These are phyloP conservation scores for Cosmia trapezina DNA, from an alignment of 2,888 invertebrate genomes.

Conservation along the genomic window DNA sequence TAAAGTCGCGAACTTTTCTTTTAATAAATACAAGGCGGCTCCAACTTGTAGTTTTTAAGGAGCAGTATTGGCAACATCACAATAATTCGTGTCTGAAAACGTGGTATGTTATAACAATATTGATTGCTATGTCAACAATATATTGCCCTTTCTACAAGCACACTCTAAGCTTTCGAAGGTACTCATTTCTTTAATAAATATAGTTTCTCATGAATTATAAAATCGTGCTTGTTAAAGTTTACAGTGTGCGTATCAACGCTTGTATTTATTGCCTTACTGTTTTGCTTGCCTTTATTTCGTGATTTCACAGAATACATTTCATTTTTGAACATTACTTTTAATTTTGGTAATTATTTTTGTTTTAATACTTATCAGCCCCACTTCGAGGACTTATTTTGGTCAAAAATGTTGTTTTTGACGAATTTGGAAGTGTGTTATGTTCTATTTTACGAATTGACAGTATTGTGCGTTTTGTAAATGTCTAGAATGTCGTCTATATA, in stretches of 20 bases:
- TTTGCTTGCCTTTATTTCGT: constrained; percentile 67
- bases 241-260: constrained; percentile 55
- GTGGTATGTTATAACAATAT: background rate
- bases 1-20: background rate
- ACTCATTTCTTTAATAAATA: too few relatives aligned
- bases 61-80: background rate
- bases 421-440: constrained; percentile 6
- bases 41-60: background rate
- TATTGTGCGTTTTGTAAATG: constrained; percentile 1
- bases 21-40: too few relatives aligned
- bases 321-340: constrained; percentile 34
- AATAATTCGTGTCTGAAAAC: background rate
- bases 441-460: background rate
- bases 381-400: background rate
- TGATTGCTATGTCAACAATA: constrained; percentile 13
- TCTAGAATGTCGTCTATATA: constrained; percentile 12
- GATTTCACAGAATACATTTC: constrained; percentile 51
- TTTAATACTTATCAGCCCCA: background rate
- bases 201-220: background rate
- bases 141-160: constrained; percentile 39
- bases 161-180: constrained; percentile 33
- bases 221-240: background rate
- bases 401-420: background rate
- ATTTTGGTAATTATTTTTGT: background rate
- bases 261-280: constrained; percentile 51